A percentile compares a stretch with the other conserved stretches of the same genome.
phyloP scores from a whole-genome alignment of 2,888 invertebrate species.

The Limulus polyphemus region DNA sequence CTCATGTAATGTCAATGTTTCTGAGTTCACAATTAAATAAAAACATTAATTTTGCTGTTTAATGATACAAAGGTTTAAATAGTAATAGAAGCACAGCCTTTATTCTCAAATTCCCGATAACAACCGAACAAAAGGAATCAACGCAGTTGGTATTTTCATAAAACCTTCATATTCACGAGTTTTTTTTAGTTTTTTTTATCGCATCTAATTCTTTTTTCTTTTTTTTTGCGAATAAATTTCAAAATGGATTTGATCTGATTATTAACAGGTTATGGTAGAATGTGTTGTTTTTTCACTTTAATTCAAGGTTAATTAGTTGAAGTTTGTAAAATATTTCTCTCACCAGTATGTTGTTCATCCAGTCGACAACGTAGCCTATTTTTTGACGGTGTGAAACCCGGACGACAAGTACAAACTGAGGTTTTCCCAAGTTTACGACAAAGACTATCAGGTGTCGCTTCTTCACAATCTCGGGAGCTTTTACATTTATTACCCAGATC shows the following conservation, averaged over 20 bases:
- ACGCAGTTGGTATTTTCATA: too few species aligned
- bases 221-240: neutral
- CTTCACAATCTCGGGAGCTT: constrained; percentile 17
- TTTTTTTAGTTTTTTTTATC: neutral
- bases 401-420: constrained; percentile 13
- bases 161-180: too few species aligned
- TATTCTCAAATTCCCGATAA: too few species aligned
- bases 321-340: neutral
- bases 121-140: too few species aligned
- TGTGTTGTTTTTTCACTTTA: neutral
- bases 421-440: constrained; percentile 9
- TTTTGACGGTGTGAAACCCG: constrained; percentile 10
- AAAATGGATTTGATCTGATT: neutral
- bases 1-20: neutral
- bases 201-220: neutral
- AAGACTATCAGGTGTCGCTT: constrained; percentile 11
- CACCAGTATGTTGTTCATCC: neutral
- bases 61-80: neutral
- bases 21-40: neutral
- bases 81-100: too few species aligned
- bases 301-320: neutral
- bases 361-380: constrained; percentile 10
- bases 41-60: neutral
- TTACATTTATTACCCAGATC: constrained; percentile 19
- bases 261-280: neutral